phyloP scores from a whole-genome alignment of 2,797 vertebrate genomes.

The Spheniscus humboldti region DNA sequence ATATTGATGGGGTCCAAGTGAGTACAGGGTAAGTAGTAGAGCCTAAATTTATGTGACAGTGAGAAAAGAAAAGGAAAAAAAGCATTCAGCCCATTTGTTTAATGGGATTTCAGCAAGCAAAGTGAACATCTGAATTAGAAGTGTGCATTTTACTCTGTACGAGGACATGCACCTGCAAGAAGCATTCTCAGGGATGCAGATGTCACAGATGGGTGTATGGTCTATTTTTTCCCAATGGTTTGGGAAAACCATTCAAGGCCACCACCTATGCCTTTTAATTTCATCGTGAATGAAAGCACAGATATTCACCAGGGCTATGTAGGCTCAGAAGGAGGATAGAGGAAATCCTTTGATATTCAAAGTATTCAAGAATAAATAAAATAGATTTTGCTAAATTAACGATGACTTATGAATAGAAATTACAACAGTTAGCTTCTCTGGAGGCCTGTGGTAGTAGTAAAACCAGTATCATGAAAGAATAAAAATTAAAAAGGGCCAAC shows the following conservation, averaged over 20 bases:
- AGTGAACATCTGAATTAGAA: neutral
- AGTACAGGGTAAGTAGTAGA: neutral
- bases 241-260: neutral
- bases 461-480: neutral
- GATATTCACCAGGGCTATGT: neutral
- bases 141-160: neutral
- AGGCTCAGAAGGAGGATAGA: neutral
- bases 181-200: neutral
- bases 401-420: neutral
- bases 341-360: constrained; percentile 15
- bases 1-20: neutral
- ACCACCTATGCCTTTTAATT: neutral
- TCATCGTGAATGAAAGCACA: neutral
- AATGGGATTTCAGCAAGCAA: neutral
- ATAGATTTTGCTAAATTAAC: neutral
- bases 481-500: neutral
- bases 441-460: neutral
- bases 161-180: neutral
- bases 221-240: neutral
- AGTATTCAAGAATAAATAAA: neutral
- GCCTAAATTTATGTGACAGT: neutral
- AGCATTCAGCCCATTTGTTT: neutral
- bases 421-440: neutral
- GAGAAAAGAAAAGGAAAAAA: neutral
- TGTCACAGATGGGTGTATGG: neutral